Base-by-base conservation (phyloP, 2,113 vertebrate species). In the Calypte anna region DNA sequence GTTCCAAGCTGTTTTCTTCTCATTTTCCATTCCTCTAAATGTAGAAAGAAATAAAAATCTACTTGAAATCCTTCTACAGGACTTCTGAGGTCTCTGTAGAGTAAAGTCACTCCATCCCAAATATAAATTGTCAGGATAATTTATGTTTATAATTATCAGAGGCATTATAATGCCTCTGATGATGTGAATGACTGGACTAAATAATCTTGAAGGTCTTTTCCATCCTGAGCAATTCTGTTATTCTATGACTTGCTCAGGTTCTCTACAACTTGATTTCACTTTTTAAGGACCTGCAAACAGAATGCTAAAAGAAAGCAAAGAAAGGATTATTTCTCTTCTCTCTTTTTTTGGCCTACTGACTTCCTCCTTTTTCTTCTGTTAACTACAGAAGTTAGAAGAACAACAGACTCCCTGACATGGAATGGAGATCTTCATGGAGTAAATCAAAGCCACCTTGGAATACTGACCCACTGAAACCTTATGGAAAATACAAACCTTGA, bases 1-100 rank as follows among this genome's bases (percentile, higher is more conserved):
- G 94, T 91, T 83, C 93, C 73, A 94, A 87, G 86, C 82, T 88
- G 68, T 83, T 85, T 95, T 87, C 73, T 94, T 86, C 93, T 84
- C 46, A 58, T 79, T 72, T 93, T 67, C 53, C 64, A 84, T 90
- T 94, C 54, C n/a, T 36, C 88, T 85, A 64, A 50, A 82, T 63
- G 72, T 74, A 81, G 38, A 95, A 92, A 86, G 18, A 85, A 85
- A 69, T 4, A 40, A 58, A 92, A 76, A 51, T 33, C 50, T 80
- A 14, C 24, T 51, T 74, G 44, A 78, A 38, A 50, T 80, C 69
- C 61, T 93, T 61, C 53, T 74, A 2, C 2, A 88, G n/a, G 64
- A 78, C 33, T 86, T 86, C 15, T 44, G 61, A 55, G 23, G 25
- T 63, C 25, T 87, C 90, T 90, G 66, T 36, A 54, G 96, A 96